Percentiles rank a stretch among this genome's conserved stretches.
phyloP scores from a whole-genome alignment of 2,888 invertebrate genomes.

The Diadegma fenestrale region DNA sequence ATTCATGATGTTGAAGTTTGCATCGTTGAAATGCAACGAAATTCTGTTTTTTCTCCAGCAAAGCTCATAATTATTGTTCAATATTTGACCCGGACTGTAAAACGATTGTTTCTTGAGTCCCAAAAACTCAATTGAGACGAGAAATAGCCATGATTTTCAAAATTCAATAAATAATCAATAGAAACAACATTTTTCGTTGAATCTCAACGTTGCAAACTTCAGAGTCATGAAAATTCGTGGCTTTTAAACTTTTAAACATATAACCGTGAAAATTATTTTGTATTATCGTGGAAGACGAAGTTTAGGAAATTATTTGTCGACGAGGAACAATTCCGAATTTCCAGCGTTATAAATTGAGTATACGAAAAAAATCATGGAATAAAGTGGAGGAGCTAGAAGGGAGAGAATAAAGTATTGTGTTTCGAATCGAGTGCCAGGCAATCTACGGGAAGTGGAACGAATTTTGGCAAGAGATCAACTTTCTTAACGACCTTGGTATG shows the following conservation, averaged over 20 bases:
- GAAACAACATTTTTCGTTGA: too few relatives aligned
- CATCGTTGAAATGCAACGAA: too few relatives aligned
- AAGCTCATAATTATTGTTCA: too few relatives aligned
- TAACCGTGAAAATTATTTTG: not conserved
- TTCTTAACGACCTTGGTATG: not conserved
- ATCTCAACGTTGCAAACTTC: too few relatives aligned
- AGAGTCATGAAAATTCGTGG: too few relatives aligned
- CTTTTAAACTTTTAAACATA: not conserved
- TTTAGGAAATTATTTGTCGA: not conserved
- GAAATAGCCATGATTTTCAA: too few relatives aligned
- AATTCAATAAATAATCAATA: too few relatives aligned
- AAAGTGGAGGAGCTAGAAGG: not conserved
- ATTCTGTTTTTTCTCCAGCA: too few relatives aligned
- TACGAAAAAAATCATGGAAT: not conserved
- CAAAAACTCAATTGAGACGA: too few relatives aligned
- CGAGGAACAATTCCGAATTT: not conserved
- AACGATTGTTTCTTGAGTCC: too few relatives aligned
- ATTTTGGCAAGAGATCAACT: constrained; percentile 1
- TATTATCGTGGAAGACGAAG: not conserved
- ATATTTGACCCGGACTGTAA: too few relatives aligned
- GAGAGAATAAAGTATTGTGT: not conserved
- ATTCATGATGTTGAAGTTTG: too few relatives aligned
- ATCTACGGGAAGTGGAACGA: not conserved
- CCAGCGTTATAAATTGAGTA: not conserved
- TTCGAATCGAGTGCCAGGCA: not conserved